phyloP scores from a whole-genome alignment of 2,888 invertebrate genomes.

The Caenorhabditis doughertyi region DNA sequence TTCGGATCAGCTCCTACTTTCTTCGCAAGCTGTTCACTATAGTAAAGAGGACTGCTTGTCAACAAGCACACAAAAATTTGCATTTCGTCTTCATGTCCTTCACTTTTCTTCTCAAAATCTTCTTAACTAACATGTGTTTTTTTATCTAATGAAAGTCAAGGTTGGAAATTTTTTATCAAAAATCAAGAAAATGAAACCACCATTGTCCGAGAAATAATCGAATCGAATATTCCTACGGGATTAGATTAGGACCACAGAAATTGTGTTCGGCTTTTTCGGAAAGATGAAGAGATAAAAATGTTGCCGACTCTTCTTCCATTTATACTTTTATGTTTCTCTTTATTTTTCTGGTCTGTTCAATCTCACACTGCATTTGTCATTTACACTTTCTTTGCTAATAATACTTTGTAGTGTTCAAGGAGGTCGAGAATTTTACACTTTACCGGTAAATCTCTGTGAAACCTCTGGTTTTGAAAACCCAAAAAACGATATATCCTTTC shows the following conservation, averaged over 20 bases:
- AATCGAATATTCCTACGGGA: slow-evolving; percentile 8
- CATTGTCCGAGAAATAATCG: too few relatives aligned
- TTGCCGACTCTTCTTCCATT: slow-evolving; percentile 16
- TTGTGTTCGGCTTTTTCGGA: slow-evolving; percentile 8
- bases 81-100: slow-evolving; percentile 39
- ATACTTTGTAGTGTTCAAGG: too few relatives aligned
- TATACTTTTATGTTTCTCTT: slow-evolving; percentile 13
- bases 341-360: not conserved
- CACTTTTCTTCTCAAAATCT: not conserved
- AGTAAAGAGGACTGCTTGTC: slow-evolving; percentile 34
- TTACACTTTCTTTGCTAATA: not conserved
- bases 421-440: too few relatives aligned
- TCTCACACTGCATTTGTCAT: slow-evolving; percentile 11
- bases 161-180: too few relatives aligned
- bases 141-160: too few relatives aligned
- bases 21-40: slow-evolving; percentile 31
- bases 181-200: too few relatives aligned
- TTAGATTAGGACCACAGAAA: not conserved
- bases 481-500: not conserved
- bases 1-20: slow-evolving; percentile 21
- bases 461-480: too few relatives aligned
- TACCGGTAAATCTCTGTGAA: too few relatives aligned
- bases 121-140: too few relatives aligned
- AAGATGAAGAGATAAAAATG: slow-evolving; percentile 56
- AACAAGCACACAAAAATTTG: slow-evolving; percentile 57